Evolutionary conservation across 2,888 invertebrate genomes (phyloP).

Genomic region (Plemyria rubiginata): DNA sequence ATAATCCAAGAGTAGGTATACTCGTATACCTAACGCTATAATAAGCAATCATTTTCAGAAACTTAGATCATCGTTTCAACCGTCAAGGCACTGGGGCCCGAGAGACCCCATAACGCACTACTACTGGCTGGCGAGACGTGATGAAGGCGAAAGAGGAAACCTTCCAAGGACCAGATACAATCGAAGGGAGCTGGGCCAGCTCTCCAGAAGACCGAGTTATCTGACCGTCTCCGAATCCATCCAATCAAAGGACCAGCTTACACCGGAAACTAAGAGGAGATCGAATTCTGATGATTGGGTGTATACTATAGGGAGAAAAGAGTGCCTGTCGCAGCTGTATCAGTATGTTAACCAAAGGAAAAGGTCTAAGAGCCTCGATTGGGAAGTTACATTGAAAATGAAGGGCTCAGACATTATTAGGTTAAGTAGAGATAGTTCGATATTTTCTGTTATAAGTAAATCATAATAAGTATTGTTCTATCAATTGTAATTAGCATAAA

Average conservation of each 20-base stretch:
- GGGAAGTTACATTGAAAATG: constrained; percentile 40
- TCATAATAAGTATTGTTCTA: constrained; percentile 20
- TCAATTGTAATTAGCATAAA: neutral
- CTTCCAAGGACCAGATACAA: constrained; percentile 47
- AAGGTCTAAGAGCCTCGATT: constrained; percentile 66
- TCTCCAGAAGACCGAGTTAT: constrained; percentile 57
- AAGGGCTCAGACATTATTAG: constrained; percentile 24
- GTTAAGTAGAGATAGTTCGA: constrained; percentile 9
- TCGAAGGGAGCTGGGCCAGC: constrained; percentile 61
- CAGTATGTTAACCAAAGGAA: constrained; percentile 35
- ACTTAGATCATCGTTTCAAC: constrained; percentile 68
- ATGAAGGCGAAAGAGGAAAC: constrained; percentile 52
- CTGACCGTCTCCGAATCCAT: constrained; percentile 41
- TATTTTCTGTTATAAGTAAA: constrained; percentile 13
- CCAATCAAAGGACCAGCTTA: constrained; percentile 24
- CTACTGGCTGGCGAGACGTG: constrained; percentile 71
- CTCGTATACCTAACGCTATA: too few species aligned
- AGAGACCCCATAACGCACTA: constrained; percentile 76
- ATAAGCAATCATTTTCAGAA: constrained; percentile 56
- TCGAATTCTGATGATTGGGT: constrained; percentile 72
- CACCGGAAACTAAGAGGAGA: constrained; percentile 51
- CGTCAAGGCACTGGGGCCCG: constrained; percentile 77
- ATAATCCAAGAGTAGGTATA: too few species aligned
- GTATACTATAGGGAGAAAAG: constrained; percentile 58
- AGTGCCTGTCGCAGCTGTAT: constrained; percentile 46